A percentile compares a stretch with the other conserved stretches of the same genome.
Evolutionary conservation across 2,113 vertebrate genomes (phyloP).

Genomic region (Melanerpes aurifrons): DNA sequence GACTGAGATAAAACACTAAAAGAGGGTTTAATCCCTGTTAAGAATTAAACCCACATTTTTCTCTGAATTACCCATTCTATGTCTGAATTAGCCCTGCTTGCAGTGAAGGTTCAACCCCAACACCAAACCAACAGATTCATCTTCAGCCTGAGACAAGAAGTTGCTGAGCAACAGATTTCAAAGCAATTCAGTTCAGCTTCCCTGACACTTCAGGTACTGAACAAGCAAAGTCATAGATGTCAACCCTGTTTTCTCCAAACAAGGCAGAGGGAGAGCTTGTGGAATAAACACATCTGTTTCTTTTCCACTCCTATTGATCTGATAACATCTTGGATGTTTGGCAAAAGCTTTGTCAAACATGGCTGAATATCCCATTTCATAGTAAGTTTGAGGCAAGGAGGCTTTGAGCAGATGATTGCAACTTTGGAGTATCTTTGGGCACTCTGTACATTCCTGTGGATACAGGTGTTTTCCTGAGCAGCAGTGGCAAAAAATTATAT

Average conservation of each 20-base stretch:
- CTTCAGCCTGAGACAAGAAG: background rate
- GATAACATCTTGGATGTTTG: background rate
- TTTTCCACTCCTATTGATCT: background rate
- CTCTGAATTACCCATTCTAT: background rate
- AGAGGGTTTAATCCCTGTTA: background rate
- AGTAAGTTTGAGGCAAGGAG: background rate
- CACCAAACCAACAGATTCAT: background rate
- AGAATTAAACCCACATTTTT: background rate
- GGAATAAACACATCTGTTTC: background rate
- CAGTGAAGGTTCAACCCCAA: background rate
- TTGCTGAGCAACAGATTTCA: background rate
- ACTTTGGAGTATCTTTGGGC: background rate
- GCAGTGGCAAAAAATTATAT: background rate
- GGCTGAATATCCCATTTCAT: background rate
- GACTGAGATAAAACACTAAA: background rate
- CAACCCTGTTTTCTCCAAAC: background rate
- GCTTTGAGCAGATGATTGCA: background rate
- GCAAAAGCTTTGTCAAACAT: background rate
- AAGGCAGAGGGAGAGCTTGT: background rate
- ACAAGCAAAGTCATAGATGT: background rate
- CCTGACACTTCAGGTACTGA: background rate
- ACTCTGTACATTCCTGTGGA: background rate
- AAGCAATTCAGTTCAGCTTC: background rate
- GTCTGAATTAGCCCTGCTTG: background rate
- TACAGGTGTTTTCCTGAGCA: background rate